Evolutionary conservation across 2,888 invertebrate genomes (phyloP), one percentile per base, ranked within the genome.

Genomic region (Liposcelis brunnea): DNA sequence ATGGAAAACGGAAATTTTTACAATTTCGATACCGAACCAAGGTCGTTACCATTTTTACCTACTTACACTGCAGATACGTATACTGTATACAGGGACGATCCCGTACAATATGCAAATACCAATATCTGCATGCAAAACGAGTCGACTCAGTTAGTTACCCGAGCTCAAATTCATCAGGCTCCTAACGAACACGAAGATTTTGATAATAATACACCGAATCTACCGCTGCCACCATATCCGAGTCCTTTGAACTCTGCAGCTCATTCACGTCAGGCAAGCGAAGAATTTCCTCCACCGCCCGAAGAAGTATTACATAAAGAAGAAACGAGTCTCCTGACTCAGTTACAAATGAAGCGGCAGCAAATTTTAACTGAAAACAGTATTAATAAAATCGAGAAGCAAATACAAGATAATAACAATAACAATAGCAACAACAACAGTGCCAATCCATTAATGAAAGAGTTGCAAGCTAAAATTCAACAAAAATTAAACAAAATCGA

Each of bases 211-310:
- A 26, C 26, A 6, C 8, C 26, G 26, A 26, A 26, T 26, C 50
- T 57, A 50, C 68, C 69, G 15, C 66, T 67, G 2, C 86, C 86
- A 1, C 86, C 86, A 0, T 86, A 86, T 58, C 85, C 85, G 2
- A 80, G 80, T 55, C 82, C 82, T 2, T 70, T 78, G 52, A 75
- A 75, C 52, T 83, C 84, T 0, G 77, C 74, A 0, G 72, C 78
- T 45, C 87, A 87, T 61, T 87, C 86, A 2, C 68, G 87, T 42
- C 87, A 87, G 61, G 76, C 83, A 1, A 87, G 86, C 60, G 86
- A 86, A 62, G 87, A 89, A 55, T 87, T 89, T 55, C 87, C 87
- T 42, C 86, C 86, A 4, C 85, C 85, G n/a, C 87, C 87, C 11
- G 40, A 40, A 7, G 40, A 40, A 19, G 35, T 35, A 6, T 21